These are phyloP conservation scores for Drosophila putrida DNA, from an alignment of 2,888 invertebrate species.

Conservation along the genomic window DNA sequence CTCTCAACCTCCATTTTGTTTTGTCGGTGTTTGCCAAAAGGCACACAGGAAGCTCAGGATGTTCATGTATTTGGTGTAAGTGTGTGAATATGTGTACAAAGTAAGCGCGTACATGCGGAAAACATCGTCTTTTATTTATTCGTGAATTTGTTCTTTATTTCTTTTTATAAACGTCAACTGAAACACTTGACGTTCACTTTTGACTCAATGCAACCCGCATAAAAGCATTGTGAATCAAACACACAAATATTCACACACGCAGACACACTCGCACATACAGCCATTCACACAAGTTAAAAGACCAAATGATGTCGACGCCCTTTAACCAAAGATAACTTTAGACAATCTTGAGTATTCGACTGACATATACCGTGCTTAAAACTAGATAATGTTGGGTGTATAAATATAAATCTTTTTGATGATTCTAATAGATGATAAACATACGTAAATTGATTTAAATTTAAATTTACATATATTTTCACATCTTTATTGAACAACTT, in stretches of 20 bases:
- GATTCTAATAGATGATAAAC: too few relatives aligned
- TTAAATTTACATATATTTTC: background rate
- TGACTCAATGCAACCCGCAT: slow-evolving; percentile 63
- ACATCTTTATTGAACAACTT: background rate
- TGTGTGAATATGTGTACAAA: background rate
- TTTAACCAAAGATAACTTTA: slow-evolving; percentile 33
- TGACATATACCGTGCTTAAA: background rate
- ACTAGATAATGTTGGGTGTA: too few relatives aligned
- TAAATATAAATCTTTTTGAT: too few relatives aligned
- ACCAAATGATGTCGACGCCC: slow-evolving; percentile 51
- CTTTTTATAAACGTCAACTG: slow-evolving; percentile 54
- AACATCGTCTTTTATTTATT: slow-evolving; percentile 36
- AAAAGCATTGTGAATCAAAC: slow-evolving; percentile 34
- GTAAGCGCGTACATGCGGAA: slow-evolving; percentile 28
- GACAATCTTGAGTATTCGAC: background rate
- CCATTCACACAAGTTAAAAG: slow-evolving; percentile 9
- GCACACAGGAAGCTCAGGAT: slow-evolving; percentile 7
- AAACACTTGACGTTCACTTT: slow-evolving; percentile 59
- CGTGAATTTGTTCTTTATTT: slow-evolving; percentile 39
- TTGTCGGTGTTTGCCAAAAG: slow-evolving; percentile 10
- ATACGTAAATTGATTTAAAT: background rate
- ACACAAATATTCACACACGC: background rate
- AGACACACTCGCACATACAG: background rate
- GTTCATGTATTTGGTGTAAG: background rate
- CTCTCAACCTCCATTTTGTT: slow-evolving; percentile 12